Evolutionary conservation across 2,113 vertebrate species (phyloP).

Genomic region (Pituophis catenifer): DNA sequence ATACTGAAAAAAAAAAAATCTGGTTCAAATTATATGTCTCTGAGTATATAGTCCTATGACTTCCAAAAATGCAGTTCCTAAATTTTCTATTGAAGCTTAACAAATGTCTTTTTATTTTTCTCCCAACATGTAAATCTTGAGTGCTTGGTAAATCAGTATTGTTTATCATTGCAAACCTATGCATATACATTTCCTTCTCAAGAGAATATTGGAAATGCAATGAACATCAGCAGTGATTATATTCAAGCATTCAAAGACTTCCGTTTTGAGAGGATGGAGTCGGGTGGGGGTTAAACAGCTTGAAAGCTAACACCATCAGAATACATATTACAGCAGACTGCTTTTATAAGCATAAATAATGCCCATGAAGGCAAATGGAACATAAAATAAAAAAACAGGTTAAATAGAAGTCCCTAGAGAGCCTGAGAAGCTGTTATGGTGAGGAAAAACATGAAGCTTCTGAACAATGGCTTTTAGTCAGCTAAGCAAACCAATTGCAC

Average conservation of each 20-base stretch:
- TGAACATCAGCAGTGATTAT: neutral
- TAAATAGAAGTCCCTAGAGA: constrained; percentile 4
- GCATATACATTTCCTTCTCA: neutral
- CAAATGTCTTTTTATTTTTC: neutral
- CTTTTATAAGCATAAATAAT: constrained; percentile 39
- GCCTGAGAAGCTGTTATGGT: constrained; percentile 2
- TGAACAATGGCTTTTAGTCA: constrained; percentile 33
- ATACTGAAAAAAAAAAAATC: neutral
- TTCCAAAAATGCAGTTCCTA: neutral
- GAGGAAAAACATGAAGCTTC: constrained; percentile 20
- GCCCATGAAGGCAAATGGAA: constrained; percentile 35
- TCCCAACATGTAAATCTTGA: neutral
- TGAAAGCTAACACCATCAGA: constrained; percentile 28
- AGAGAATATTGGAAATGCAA: neutral
- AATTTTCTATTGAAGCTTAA: neutral
- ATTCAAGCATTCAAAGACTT: constrained; percentile 14
- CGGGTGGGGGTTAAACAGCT: constrained; percentile 2
- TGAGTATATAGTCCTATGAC: neutral
- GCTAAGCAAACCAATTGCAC: constrained; percentile 13
- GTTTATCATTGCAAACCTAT: neutral
- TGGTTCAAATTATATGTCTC: neutral
- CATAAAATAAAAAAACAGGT: neutral
- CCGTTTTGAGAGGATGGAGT: neutral
- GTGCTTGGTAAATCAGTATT: neutral
- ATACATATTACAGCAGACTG: constrained; percentile 4